Conservation (phyloP, 23 tunicate genomes). For the Clavelina lepadiformis region DNA sequence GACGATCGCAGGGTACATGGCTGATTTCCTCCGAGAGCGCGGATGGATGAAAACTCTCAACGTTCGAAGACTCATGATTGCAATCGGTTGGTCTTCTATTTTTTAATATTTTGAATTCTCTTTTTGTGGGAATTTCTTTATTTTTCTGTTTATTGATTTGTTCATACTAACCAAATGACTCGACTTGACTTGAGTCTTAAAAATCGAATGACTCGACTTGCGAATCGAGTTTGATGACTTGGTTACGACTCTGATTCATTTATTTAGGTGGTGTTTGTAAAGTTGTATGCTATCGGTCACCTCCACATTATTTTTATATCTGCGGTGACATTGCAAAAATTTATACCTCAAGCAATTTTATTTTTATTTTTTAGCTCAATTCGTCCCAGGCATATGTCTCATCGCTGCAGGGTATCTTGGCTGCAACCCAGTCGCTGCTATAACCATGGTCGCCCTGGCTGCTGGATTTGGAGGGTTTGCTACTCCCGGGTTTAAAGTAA, state of each 20-base stretch:
- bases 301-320: no score
- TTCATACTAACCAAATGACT: no score
- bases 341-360: no score
- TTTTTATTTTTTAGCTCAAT: constrained; percentile 45
- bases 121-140: neutral
- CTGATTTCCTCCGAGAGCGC: constrained; percentile 9
- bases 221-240: no score
- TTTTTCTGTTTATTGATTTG: neutral
- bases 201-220: no score
- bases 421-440: constrained; percentile 36
- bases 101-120: neutral
- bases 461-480: constrained; percentile 56
- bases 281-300: no score
- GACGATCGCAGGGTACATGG: constrained; percentile 27
- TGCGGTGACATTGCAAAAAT: no score
- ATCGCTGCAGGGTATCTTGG: constrained; percentile 51
- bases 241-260: no score
- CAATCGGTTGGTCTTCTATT: constrained; percentile 41
- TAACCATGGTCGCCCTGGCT: constrained; percentile 35
- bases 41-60: constrained; percentile 24
- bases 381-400: constrained; percentile 48
- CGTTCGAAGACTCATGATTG: constrained; percentile 32
- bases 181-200: no score
- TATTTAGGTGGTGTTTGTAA: no score
- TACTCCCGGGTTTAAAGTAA: constrained; percentile 51